Evolutionary conservation across 2,797 vertebrate species (phyloP).

Genomic region (Crocidura indochinensis): DNA sequence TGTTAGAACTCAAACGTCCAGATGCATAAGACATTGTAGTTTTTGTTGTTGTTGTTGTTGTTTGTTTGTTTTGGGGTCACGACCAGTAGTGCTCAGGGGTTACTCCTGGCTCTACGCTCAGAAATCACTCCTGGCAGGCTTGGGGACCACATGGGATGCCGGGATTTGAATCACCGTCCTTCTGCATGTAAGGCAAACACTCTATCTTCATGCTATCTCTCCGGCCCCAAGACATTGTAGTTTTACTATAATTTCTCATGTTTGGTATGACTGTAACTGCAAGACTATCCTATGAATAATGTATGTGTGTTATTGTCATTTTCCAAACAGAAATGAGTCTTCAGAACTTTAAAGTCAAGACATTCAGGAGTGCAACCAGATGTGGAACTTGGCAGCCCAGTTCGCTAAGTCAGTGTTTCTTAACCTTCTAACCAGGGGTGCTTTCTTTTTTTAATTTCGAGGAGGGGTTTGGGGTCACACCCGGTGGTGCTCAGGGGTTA

Average conservation of each 20-base stretch:
- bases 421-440: too few species aligned
- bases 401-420: conserved; percentile 12
- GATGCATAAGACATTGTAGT: neutral
- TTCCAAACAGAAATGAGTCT: conserved; percentile 48
- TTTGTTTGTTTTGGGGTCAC: too few species aligned
- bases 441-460: too few species aligned
- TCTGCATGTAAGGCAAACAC: too few species aligned
- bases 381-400: neutral
- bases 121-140: too few species aligned
- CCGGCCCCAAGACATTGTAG: neutral
- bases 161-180: too few species aligned
- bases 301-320: neutral
- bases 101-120: too few species aligned
- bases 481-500: too few species aligned
- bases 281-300: neutral
- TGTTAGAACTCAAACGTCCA: neutral
- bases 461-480: too few species aligned
- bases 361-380: conserved; percentile 6
- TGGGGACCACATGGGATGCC: too few species aligned
- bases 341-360: neutral
- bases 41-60: neutral
- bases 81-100: too few species aligned
- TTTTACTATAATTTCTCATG: conserved; percentile 28
- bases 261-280: neutral
- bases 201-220: too few species aligned